These are phyloP conservation scores for Epistrophe eligans DNA, from an alignment of 2,888 invertebrate genomes.

Conservation along the genomic window DNA sequence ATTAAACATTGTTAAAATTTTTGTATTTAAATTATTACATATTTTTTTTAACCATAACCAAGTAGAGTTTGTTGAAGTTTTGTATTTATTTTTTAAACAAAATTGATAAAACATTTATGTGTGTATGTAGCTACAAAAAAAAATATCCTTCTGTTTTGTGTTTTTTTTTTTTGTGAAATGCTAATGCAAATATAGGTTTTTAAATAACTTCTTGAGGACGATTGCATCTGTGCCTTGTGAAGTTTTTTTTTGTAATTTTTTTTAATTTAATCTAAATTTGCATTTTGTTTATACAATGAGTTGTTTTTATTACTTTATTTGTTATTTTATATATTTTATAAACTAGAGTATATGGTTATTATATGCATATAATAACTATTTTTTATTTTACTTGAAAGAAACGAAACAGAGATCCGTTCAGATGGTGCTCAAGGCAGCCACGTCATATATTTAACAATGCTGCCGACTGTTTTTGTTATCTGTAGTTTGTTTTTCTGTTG, in stretches of 20 bases:
- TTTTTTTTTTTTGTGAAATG: slow-evolving; percentile 45
- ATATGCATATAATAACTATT: slow-evolving; percentile 11
- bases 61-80: slow-evolving; percentile 55
- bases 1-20: slow-evolving; percentile 68
- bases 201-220: slow-evolving; percentile 52
- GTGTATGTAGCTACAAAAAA: slow-evolving; percentile 24
- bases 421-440: slow-evolving; percentile 50
- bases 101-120: slow-evolving; percentile 34
- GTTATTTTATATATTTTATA: slow-evolving; percentile 34
- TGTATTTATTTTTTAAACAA: slow-evolving; percentile 28
- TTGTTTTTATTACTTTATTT: slow-evolving; percentile 35
- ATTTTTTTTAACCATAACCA: slow-evolving; percentile 66
- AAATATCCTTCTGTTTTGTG: slow-evolving; percentile 38
- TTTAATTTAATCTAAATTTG: slow-evolving; percentile 55
- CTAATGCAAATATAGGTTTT: slow-evolving; percentile 55
- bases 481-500: slow-evolving; percentile 69
- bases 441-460: slow-evolving; percentile 57
- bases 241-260: slow-evolving; percentile 14
- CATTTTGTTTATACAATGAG: slow-evolving; percentile 59
- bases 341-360: slow-evolving; percentile 63
- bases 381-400: slow-evolving; percentile 68
- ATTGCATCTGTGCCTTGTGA: slow-evolving; percentile 73
- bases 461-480: slow-evolving; percentile 75
- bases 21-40: slow-evolving; percentile 58
- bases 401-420: slow-evolving; percentile 74